Evolutionary conservation across 2,888 invertebrate genomes (phyloP), one percentile per base, ranked within the genome.

Genomic region (Drosophila buzzatii): DNA sequence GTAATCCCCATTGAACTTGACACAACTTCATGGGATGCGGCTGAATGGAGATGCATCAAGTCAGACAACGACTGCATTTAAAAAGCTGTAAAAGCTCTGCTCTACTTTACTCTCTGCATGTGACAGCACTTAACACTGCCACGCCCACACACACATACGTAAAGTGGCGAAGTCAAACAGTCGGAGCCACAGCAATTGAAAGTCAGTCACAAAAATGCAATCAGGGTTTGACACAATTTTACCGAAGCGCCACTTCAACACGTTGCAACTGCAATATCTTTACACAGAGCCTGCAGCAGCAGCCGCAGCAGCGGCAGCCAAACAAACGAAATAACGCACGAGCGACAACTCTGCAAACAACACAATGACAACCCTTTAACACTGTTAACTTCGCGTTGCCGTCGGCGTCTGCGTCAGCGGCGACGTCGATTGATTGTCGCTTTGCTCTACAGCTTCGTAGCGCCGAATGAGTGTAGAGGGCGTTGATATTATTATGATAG

Each of bases 221-320:
- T 86, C 86, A 86, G 85, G 85, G 86, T 89, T 86, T 89, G 86
- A 86, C 86, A 86, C 86, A 89, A 87, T 86, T 86, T 87, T 70
- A 81, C 76, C 82, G 76, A 89, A 85, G 87, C 88, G 87, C 90
- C 88, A 89, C 86, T 86, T 86, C 86, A 86, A 85, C 89, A 86
- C 89, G 89, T 89, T 86, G 86, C 86, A 89, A 73, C 85, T 89
- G 86, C 86, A 86, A 85, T 89, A 85, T 85, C 84, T 76, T 83
- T 74, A 70, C 86, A 83, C 70, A 67, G 70, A 49, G 64, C 58
- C 45, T n/a, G 55, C 39, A 41, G 55, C 53, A 16, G 27, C 18
- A 53, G 16, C 37, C 20, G 44, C 20, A 44, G 41, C 51, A 41
- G 39, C 18, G 23, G 35, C 35, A 35, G 44, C 62, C 68, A 81